Evolutionary conservation across 2,113 vertebrate genomes (phyloP), one percentile per base, ranked within the genome.

Genomic region (Trematomus loennbergii): DNA sequence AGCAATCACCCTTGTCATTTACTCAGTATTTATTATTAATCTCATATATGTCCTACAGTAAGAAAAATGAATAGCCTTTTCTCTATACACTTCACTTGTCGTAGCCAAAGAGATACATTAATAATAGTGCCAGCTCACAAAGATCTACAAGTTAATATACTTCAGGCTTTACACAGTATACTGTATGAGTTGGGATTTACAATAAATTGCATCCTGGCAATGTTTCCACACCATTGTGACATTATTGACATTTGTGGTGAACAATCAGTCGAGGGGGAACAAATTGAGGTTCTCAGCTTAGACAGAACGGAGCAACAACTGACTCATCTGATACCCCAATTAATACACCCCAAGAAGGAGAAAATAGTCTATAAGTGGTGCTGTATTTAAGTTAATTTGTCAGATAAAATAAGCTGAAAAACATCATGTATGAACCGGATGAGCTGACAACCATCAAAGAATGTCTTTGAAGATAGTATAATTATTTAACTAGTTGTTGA

Each of bases 371-470:
- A 61, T 86, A 85, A 94, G 78, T 91, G 57, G 77, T 62, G 53
- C 83, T 77, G 78, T 54, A 87, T 50, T 92, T 89, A 72, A 79
- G 79, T 65, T 81, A 79, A 90, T 91, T 88, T 81, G 57, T 87
- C 53, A 85, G 89, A 93, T 91, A 92, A 95, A 95, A 93, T 73
- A 61, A 81, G 72, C 87, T 91, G 88, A 95, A 94, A 96, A 93
- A 91, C 92, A 84, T 72, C 58, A 86, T 88, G 61, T 76, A 86
- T 92, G 92, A 86, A 91, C 94, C 93, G 89, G 95, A 94, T 94
- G 93, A 88, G 83, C 86, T 46, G 90, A 94, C 95, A 95, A 96
- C 94, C 93, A 96, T 96, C 96, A 94, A 93, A 95, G 94, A 92
- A 91, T 84, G 91, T 85, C 92, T 94, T 95, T 95, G 95, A 96